phyloP scores from a whole-genome alignment of 2,113 vertebrate species.

The Lipophrys pholis region DNA sequence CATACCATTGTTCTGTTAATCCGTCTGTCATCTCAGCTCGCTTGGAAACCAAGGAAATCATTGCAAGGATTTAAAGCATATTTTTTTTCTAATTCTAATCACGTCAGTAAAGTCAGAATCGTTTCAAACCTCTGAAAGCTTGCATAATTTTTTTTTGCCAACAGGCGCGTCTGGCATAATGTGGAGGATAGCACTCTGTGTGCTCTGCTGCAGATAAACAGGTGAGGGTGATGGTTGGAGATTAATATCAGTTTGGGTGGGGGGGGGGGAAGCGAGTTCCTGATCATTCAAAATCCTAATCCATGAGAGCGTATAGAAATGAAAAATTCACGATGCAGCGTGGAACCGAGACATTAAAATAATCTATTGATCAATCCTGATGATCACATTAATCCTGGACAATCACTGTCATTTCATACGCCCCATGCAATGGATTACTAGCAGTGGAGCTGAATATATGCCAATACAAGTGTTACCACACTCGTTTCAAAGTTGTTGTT shows the following conservation, averaged over 20 bases:
- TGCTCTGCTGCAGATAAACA: slow-evolving; percentile 13
- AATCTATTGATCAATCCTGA: slow-evolving; percentile 66
- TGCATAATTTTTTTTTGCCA: slow-evolving; percentile 27
- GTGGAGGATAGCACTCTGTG: slow-evolving; percentile 2
- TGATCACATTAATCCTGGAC: slow-evolving; percentile 69
- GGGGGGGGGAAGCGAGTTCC: slow-evolving; percentile 3
- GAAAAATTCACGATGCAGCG: slow-evolving; percentile 18
- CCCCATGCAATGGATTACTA: slow-evolving; percentile 47
- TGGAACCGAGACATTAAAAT: slow-evolving; percentile 52
- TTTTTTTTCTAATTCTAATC: slow-evolving; percentile 62
- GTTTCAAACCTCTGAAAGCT: slow-evolving; percentile 47
- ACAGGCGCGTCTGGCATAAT: slow-evolving; percentile 2
- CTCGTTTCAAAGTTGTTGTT: neutral
- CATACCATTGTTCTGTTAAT: slow-evolving; percentile 59
- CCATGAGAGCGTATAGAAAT: slow-evolving; percentile 43
- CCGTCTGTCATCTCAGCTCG: slow-evolving; percentile 50
- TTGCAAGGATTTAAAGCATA: slow-evolving; percentile 45
- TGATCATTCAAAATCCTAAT: slow-evolving; percentile 25
- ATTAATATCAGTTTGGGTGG: slow-evolving; percentile 19
- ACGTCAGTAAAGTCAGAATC: slow-evolving; percentile 40
- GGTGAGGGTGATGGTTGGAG: slow-evolving; percentile 20
- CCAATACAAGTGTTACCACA: neutral
- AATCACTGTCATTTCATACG: slow-evolving; percentile 60
- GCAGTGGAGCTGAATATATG: slow-evolving; percentile 10
- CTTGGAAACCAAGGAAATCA: slow-evolving; percentile 61